phyloP scores from a whole-genome alignment of 2,888 invertebrate species.

The Lacanobia wlatinum region DNA sequence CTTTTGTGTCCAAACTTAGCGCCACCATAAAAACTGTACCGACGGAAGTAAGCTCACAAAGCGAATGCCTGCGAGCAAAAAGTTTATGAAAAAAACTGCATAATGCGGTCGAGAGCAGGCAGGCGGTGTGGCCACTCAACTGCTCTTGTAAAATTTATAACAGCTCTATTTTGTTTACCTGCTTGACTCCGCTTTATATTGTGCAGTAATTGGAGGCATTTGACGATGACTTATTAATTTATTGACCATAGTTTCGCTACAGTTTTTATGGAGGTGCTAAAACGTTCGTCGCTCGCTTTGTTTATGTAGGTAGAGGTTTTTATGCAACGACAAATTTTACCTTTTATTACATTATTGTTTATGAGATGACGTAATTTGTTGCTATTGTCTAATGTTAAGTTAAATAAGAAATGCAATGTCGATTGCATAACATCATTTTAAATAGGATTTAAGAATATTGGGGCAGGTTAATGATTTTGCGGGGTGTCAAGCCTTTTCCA shows the following conservation, averaged over 20 bases:
- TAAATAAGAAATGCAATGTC: not conserved
- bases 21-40: slow-evolving; percentile 85
- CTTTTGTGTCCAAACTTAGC: slow-evolving; percentile 86
- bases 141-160: slow-evolving; percentile 90
- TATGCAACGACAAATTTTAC: slow-evolving; percentile 53
- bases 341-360: slow-evolving; percentile 54
- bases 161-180: slow-evolving; percentile 91
- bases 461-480: no score
- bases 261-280: slow-evolving; percentile 89
- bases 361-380: slow-evolving; percentile 53
- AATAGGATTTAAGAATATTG: not conserved
- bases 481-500: not conserved
- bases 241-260: slow-evolving; percentile 86
- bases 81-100: slow-evolving; percentile 85
- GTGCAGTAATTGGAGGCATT: slow-evolving; percentile 88
- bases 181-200: slow-evolving; percentile 86
- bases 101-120: slow-evolving; percentile 85
- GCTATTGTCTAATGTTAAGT: slow-evolving; percentile 31
- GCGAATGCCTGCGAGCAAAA: slow-evolving; percentile 88
- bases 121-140: slow-evolving; percentile 81
- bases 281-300: slow-evolving; percentile 79
- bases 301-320: slow-evolving; percentile 66
- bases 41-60: slow-evolving; percentile 90
- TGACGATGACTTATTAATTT: slow-evolving; percentile 90
- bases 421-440: not conserved